Conservation (phyloP, 2,797 vertebrate species). For the Sternarchorhynchus goeldii region DNA sequence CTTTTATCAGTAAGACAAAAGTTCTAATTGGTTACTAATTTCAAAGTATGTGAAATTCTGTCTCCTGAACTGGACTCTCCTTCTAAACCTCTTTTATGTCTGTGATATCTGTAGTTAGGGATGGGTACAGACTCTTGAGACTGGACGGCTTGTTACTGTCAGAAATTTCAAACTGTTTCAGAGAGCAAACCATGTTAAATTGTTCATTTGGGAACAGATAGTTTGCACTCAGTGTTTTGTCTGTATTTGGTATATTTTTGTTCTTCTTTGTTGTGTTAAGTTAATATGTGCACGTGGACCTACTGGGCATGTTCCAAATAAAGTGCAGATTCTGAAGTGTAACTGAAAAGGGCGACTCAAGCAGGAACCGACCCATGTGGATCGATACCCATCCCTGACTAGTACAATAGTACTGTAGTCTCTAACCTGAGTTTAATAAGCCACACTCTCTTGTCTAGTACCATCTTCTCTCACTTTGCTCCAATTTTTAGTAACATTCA, state of each 20-base stretch:
- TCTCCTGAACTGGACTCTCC: not conserved
- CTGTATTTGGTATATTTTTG: too few relatives aligned
- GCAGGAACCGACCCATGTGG: too few relatives aligned
- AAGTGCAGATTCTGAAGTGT: too few relatives aligned
- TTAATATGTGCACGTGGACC: too few relatives aligned
- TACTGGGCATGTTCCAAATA: too few relatives aligned
- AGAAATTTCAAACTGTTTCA: not conserved
- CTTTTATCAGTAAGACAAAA: slow-evolving; percentile 25
- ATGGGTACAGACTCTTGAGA: slow-evolving; percentile 7
- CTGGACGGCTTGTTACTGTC: not conserved
- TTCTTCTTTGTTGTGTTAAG: too few relatives aligned
- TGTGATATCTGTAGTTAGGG: not conserved
- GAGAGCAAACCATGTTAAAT: slow-evolving; percentile 2
- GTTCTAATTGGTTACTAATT: slow-evolving; percentile 10
- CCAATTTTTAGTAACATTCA: slow-evolving; percentile 5
- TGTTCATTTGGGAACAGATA: not conserved
- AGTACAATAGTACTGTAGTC: not conserved
- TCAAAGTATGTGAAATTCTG: not conserved
- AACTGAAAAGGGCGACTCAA: too few relatives aligned
- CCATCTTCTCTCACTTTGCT: slow-evolving; percentile 7
- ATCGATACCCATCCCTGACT: slow-evolving; percentile 28
- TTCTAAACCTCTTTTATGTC: not conserved
- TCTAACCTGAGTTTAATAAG: slow-evolving; percentile 36
- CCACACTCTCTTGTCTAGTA: slow-evolving; percentile 51
- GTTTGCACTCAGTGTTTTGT: not conserved